These are phyloP conservation scores for Strix aluco DNA, from an alignment of 2,113 vertebrate species.

Conservation along the genomic window DNA sequence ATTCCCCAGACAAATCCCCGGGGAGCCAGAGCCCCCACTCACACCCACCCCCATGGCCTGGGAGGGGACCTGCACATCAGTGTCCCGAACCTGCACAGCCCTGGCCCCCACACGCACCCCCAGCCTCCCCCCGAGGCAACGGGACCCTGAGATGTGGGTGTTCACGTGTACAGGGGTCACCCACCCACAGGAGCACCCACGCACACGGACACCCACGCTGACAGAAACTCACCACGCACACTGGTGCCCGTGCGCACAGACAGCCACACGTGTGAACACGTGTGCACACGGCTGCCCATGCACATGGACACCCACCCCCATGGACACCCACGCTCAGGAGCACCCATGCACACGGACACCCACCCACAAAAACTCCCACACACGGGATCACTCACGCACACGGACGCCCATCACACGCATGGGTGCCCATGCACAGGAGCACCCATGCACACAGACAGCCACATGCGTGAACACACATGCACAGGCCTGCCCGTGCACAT, in stretches of 20 bases:
- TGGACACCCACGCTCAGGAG: too few relatives aligned
- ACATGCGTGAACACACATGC: too few relatives aligned
- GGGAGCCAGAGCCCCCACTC: neutral
- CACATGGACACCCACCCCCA: too few relatives aligned
- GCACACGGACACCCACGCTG: fast-evolving
- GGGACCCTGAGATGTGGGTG: fast-evolving
- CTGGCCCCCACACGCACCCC: fast-evolving
- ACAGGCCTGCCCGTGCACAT: too few relatives aligned
- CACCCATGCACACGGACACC: too few relatives aligned
- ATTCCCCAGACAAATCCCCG: fast-evolving
- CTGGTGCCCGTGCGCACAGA: fast-evolving
- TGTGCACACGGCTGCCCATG: fast-evolving
- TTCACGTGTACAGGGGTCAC: too few relatives aligned
- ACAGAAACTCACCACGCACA: neutral
- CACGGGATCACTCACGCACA: neutral
- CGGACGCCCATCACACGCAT: too few relatives aligned
- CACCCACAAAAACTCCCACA: too few relatives aligned
- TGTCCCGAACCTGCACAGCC: neutral
- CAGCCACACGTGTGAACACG: too few relatives aligned
- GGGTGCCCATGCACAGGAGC: fast-evolving
- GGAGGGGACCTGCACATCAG: neutral
- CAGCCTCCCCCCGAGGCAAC: neutral
- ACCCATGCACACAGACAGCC: neutral
- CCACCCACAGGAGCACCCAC: neutral
- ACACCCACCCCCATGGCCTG: fast-evolving